Percentiles rank a stretch among this genome's conserved stretches.
These are phyloP conservation scores for Rhysida immarginata DNA, from an alignment of 1,140 invertebrate genomes.

Conservation along the genomic window DNA sequence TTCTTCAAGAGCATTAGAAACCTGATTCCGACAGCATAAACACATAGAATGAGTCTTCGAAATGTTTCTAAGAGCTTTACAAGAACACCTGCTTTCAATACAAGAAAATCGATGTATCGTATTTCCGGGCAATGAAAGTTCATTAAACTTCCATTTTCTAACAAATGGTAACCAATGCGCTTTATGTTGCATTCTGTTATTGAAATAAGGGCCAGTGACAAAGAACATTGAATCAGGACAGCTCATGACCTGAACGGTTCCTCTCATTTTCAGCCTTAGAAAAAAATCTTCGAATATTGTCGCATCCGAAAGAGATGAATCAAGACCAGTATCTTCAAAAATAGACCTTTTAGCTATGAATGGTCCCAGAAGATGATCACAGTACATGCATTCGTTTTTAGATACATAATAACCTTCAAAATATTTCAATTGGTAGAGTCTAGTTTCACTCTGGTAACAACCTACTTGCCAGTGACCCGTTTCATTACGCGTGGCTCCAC, in stretches of 20 bases:
- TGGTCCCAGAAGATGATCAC: not conserved
- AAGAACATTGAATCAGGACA: not conserved
- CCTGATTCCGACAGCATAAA: not conserved
- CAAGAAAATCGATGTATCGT: not conserved
- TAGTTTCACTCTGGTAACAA: not conserved
- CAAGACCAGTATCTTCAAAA: not conserved
- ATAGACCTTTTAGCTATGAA: not conserved
- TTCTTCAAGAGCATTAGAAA: not conserved
- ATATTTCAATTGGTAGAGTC: not conserved
- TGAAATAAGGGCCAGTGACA: not conserved
- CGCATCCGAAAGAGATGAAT: not conserved
- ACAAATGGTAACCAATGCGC: not conserved
- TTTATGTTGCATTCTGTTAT: not conserved
- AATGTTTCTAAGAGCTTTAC: not conserved
- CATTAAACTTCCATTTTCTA: not conserved
- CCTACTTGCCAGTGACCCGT: not conserved
- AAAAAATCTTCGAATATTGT: not conserved
- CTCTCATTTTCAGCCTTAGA: conserved; percentile 12
- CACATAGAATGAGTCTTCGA: not conserved
- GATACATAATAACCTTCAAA: not conserved
- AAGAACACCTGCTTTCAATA: not conserved
- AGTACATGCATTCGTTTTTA: not conserved
- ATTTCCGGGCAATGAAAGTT: not conserved
- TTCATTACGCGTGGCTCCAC: not conserved
- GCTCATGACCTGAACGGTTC: not conserved